phyloP scores from a whole-genome alignment of 2,888 invertebrate genomes.

The Sabellastarte sp. region DNA sequence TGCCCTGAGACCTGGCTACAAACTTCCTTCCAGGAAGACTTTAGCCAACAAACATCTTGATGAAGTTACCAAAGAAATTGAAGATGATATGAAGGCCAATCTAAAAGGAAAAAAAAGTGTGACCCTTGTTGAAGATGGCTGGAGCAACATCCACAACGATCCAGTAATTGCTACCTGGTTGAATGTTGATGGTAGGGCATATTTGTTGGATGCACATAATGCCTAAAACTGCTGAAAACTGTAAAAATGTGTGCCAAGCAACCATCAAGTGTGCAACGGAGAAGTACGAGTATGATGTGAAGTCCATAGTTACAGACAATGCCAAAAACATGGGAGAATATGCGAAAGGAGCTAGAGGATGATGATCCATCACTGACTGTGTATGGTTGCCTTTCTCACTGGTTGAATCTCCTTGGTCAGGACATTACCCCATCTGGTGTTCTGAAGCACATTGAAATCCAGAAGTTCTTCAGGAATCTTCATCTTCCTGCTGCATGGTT shows the following conservation, averaged over 20 bases:
- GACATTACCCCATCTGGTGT: neutral
- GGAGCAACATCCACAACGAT: constrained; percentile 23
- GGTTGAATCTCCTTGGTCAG: neutral
- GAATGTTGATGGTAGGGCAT: constrained; percentile 10
- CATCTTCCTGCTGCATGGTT: neutral
- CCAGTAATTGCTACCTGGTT: constrained; percentile 20
- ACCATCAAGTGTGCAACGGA: constrained; percentile 9
- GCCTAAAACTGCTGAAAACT: constrained; percentile 21
- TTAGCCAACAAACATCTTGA: too few relatives aligned
- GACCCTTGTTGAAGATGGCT: constrained; percentile 16
- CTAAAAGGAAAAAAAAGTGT: constrained; percentile 10
- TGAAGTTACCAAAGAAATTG: too few relatives aligned
- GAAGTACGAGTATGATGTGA: constrained; percentile 17
- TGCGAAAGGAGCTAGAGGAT: neutral
- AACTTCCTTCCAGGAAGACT: too few relatives aligned
- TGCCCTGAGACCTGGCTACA: too few relatives aligned
- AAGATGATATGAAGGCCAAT: constrained; percentile 4
- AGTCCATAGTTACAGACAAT: constrained; percentile 6
- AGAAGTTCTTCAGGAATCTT: neutral
- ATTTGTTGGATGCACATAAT: constrained; percentile 18
- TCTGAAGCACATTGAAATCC: neutral
- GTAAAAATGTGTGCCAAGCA: constrained; percentile 10
- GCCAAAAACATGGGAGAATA: neutral
- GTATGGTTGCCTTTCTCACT: neutral
- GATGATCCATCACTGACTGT: neutral